These are phyloP conservation scores for Pantherophis vulpinus DNA, from an alignment of 2,797 vertebrate species.

Conservation along the genomic window DNA sequence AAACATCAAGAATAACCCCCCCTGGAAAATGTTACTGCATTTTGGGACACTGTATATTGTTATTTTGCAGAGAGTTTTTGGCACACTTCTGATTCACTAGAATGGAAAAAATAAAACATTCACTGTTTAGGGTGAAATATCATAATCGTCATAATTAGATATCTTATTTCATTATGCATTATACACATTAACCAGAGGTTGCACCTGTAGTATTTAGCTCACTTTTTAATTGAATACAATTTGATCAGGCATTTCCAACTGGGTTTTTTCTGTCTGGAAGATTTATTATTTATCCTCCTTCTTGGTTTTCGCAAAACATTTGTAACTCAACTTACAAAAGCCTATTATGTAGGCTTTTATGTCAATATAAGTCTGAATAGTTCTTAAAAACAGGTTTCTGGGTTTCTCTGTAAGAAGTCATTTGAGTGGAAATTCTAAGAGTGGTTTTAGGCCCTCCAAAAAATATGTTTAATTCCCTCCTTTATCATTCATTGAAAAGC, in stretches of 20 bases:
- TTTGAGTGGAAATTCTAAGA: neutral
- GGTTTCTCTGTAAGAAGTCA: neutral
- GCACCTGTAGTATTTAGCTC: neutral
- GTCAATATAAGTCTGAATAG: neutral
- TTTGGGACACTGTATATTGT: neutral
- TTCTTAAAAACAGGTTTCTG: neutral
- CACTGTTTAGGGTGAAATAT: neutral
- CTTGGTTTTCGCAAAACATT: neutral
- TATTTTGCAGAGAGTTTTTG: neutral
- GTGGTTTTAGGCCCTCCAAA: neutral
- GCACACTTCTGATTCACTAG: neutral
- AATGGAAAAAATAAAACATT: too few species aligned
- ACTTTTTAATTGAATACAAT: neutral
- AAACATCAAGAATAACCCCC: neutral
- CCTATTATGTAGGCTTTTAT: neutral
- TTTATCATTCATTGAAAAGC: neutral
- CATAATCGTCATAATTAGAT: neutral
- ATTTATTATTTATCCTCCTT: conserved; percentile 1
- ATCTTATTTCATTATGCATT: neutral
- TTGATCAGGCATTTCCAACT: conserved; percentile 20
- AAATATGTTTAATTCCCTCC: neutral
- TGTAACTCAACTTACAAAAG: neutral
- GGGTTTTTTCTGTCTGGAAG: neutral
- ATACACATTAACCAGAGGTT: neutral
- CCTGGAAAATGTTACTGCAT: neutral